phyloP scores from a whole-genome alignment of 2,888 invertebrate species.

The Teinopalpus imperialis region DNA sequence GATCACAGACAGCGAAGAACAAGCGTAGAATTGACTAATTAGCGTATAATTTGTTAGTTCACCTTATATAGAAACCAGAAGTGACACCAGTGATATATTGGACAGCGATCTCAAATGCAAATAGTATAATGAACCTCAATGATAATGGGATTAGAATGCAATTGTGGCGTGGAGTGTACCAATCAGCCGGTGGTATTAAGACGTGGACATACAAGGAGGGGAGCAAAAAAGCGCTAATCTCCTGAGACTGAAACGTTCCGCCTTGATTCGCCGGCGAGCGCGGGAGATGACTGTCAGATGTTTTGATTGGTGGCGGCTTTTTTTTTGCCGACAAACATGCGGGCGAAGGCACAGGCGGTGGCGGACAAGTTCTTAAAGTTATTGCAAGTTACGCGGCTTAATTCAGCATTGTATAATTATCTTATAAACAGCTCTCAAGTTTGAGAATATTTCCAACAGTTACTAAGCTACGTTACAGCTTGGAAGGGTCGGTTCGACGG shows the following conservation, averaged over 20 bases:
- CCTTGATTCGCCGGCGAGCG: constrained; percentile 26
- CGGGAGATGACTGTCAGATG: constrained; percentile 32
- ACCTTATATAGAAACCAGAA: constrained; percentile 2
- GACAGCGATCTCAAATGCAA: constrained; percentile 11
- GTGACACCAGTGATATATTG: constrained; percentile 3
- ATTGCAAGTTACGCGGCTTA: too few species aligned
- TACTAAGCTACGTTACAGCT: too few species aligned
- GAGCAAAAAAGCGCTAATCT: constrained; percentile 26
- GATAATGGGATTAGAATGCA: constrained; percentile 24
- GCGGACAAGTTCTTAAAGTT: too few species aligned
- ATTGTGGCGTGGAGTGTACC: constrained; percentile 16
- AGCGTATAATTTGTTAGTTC: constrained; percentile 5
- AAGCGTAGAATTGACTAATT: constrained; percentile 2
- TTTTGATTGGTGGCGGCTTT: constrained; percentile 32
- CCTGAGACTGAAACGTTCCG: constrained; percentile 32
- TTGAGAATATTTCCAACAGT: too few species aligned
- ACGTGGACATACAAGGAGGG: constrained; percentile 11
- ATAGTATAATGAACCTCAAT: constrained; percentile 3
- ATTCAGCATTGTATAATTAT: too few species aligned
- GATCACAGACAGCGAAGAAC: constrained; percentile 4
- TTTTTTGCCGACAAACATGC: constrained; percentile 20
- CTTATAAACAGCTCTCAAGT: too few species aligned
- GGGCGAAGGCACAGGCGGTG: constrained; percentile 1
- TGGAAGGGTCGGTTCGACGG: too few species aligned
- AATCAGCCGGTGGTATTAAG: constrained; percentile 20